Percentiles rank a stretch among this genome's conserved stretches.
Evolutionary conservation across 2,797 vertebrate species (phyloP).

Genomic region (Microctenopoma stevenorrisi): DNA sequence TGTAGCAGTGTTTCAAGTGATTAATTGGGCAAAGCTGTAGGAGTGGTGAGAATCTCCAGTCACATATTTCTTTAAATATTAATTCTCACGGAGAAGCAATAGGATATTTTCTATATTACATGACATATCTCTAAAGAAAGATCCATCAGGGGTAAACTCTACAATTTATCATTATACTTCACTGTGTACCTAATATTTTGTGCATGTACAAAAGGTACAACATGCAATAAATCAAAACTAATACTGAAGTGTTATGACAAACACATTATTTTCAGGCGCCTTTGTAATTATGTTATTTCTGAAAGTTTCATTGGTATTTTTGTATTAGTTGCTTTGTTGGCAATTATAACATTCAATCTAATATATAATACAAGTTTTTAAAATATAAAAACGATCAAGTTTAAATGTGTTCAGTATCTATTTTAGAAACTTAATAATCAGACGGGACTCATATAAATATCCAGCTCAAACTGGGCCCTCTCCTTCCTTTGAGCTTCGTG

Average conservation of each 20-base stretch:
- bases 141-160: constrained; percentile 37
- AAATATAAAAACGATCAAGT: too few relatives aligned
- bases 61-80: constrained; percentile 35
- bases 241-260: neutral
- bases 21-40: constrained; percentile 45
- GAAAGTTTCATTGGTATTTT: neutral
- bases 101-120: constrained; percentile 14
- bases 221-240: constrained; percentile 11
- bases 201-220: neutral
- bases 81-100: constrained; percentile 16
- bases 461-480: too few relatives aligned
- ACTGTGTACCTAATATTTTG: constrained; percentile 11
- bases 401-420: too few relatives aligned
- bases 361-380: too few relatives aligned
- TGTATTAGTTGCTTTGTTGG: too few relatives aligned
- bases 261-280: constrained; percentile 7
- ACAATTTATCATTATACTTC: constrained; percentile 17
- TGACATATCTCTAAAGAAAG: neutral
- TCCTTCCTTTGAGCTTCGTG: too few relatives aligned
- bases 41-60: constrained; percentile 17
- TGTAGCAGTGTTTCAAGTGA: constrained; percentile 41
- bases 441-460: too few relatives aligned
- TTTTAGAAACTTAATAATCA: too few relatives aligned
- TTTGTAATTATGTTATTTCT: neutral
- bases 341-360: too few relatives aligned